Evolutionary conservation across 2,888 invertebrate species (phyloP), one percentile per base, ranked within the genome.

Genomic region (Ophioninae sp.): DNA sequence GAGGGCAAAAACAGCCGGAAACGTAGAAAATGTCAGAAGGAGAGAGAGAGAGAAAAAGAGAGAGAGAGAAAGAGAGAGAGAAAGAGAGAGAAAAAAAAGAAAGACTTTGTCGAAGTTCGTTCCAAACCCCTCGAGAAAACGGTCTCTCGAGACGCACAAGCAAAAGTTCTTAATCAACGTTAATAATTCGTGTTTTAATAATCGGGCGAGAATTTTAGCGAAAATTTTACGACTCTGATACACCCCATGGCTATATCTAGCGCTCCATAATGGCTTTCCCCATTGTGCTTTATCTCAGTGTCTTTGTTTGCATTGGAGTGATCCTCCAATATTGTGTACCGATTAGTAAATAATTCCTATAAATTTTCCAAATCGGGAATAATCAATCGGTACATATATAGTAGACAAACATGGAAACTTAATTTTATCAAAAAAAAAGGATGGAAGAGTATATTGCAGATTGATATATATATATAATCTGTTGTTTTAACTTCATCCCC

Each of bases 161-260:
- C 39, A 59, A 22, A 20, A 72, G 59, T 72, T 76, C 17, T 59
- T 41, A 59, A 41, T 76, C 61, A 56, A 58, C 68, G 68, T 76
- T 76, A 76, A 76, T 67, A 39, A 76, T 58, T 67, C 41, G 22
- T 59, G 44, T 39, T 68, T 68, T 41, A 68, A 41, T 68, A 76
- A 76, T 68, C 51, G 17, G 76, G 59, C 59, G 76, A 76, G 23
- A 58, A 76, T 76, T 68, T 68, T 23, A 41, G 51, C 41, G 10
- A 77, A 75, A 71, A 37, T 75, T 81, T 51, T 20, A 51, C 37
- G 67, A 72, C 59, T 37, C 51, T 51, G 22, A 37, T 41, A 64
- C 23, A 23, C 58, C 30, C 41, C 41, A 69, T 69, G 37, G 17
- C 44, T 22, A 44, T 17, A 9, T 9, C 13, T 10, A 13, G 44